phyloP scores from a whole-genome alignment of 2,797 vertebrate genomes.

The Arnoldichthys spilopterus region DNA sequence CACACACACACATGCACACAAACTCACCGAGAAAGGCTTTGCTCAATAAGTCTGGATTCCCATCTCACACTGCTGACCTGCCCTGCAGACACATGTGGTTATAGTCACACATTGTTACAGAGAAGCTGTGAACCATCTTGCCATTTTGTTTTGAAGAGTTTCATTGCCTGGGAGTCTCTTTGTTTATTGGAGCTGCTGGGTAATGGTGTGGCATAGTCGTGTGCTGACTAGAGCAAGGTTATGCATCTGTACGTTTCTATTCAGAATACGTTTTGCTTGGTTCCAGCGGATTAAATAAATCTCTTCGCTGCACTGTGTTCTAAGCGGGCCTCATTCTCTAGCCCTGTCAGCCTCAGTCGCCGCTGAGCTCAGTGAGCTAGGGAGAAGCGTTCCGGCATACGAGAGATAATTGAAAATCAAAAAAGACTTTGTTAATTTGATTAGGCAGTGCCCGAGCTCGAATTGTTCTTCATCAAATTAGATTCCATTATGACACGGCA shows the following conservation, averaged over 20 bases:
- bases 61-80: constrained; percentile 52
- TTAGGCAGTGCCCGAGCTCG: constrained; percentile 83
- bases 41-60: constrained; percentile 44
- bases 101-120: constrained; percentile 44
- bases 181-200: constrained; percentile 47
- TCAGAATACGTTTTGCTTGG: constrained; percentile 16
- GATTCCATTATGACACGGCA: constrained; percentile 89
- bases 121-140: constrained; percentile 48
- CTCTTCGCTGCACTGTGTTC: not conserved
- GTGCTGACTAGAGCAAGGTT: constrained; percentile 28
- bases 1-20: constrained; percentile 29
- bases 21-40: constrained; percentile 23
- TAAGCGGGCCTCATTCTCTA: constrained; percentile 44
- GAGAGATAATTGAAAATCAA: constrained; percentile 94
- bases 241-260: constrained; percentile 19
- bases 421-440: constrained; percentile 93
- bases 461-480: constrained; percentile 90
- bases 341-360: constrained; percentile 62
- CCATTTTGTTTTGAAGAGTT: constrained; percentile 47
- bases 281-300: constrained; percentile 19
- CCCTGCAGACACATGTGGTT: constrained; percentile 56
- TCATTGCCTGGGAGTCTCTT: constrained; percentile 39
- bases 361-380: constrained; percentile 56
- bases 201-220: constrained; percentile 25
- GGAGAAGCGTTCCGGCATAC: constrained; percentile 74